A percentile compares a stretch with the other conserved stretches of the same genome.
Evolutionary conservation across 2,797 vertebrate genomes (phyloP).

Genomic region (Falco cherrug): DNA sequence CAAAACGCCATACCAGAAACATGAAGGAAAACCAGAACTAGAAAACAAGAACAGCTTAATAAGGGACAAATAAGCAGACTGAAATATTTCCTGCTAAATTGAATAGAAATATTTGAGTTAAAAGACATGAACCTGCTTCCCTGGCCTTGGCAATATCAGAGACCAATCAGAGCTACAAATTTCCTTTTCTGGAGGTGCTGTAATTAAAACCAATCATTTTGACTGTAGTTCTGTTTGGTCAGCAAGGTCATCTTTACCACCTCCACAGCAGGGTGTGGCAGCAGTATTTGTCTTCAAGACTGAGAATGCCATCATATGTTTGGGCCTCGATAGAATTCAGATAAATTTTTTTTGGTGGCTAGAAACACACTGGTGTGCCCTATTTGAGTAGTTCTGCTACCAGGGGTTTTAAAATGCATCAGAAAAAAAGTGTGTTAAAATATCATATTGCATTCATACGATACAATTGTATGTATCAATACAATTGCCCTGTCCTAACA

Average conservation of each 20-base stretch:
- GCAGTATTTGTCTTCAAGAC: not conserved
- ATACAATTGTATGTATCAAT: not conserved
- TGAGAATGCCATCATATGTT: not conserved
- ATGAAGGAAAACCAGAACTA: not conserved
- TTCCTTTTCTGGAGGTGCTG: not conserved
- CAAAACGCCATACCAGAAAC: not conserved
- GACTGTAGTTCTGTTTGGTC: not conserved
- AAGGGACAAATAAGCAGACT: not conserved
- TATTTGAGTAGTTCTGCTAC: not conserved
- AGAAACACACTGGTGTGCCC: not conserved
- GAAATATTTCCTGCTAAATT: not conserved
- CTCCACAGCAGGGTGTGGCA: not conserved
- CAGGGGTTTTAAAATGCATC: not conserved
- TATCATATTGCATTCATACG: not conserved
- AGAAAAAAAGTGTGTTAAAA: not conserved
- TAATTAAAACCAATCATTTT: not conserved
- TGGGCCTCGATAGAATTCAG: not conserved
- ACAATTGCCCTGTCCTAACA: not conserved
- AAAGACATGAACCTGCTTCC: not conserved
- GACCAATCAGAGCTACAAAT: not conserved
- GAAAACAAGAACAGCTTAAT: not conserved
- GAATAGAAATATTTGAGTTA: not conserved
- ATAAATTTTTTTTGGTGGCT: not conserved
- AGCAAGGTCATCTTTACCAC: not conserved
- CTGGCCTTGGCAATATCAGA: not conserved